phyloP scores from a whole-genome alignment of 2,113 vertebrate genomes.

The Entomyzon cyanotis region DNA sequence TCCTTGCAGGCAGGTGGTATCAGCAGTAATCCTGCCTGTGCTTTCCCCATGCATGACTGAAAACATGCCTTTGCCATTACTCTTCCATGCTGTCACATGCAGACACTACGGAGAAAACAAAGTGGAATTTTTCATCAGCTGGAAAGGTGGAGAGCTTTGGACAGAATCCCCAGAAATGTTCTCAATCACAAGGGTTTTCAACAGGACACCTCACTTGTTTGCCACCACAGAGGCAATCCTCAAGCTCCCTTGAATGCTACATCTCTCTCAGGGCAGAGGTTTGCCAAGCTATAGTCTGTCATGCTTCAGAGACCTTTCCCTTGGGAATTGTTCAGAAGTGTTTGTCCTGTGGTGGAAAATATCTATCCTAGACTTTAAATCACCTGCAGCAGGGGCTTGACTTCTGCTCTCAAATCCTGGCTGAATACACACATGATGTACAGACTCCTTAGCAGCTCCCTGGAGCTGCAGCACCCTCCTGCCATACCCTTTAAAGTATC shows the following conservation, averaged over 20 bases:
- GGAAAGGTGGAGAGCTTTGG: background rate
- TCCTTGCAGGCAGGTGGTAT: background rate
- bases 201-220: background rate
- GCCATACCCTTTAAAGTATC: background rate
- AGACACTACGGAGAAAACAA: background rate
- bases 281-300: background rate
- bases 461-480: background rate
- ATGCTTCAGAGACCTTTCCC: background rate
- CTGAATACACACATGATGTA: accelerated
- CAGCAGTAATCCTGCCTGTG: background rate
- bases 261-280: background rate
- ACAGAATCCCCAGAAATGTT: background rate
- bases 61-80: background rate
- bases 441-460: background rate
- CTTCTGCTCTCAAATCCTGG: background rate
- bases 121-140: background rate
- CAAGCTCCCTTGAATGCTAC: background rate
- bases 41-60: background rate
- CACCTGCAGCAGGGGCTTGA: background rate
- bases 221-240: background rate
- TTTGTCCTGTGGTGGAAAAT: background rate
- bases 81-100: background rate
- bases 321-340: background rate
- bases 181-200: background rate
- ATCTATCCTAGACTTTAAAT: background rate